These are phyloP conservation scores for Volucella inflata DNA, from an alignment of 2,888 invertebrate genomes.

Conservation along the genomic window DNA sequence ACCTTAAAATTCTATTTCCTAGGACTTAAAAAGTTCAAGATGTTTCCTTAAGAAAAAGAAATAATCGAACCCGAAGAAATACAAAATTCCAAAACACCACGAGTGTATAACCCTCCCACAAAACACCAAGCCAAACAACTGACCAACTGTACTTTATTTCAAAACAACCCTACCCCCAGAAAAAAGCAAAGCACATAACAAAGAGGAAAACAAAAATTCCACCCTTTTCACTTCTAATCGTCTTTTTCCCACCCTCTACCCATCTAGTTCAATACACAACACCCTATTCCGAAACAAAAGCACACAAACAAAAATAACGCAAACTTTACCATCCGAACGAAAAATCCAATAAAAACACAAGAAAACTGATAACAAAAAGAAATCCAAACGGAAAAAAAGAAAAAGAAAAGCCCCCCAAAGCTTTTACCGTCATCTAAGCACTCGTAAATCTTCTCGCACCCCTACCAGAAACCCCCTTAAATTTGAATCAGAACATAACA, in stretches of 20 bases:
- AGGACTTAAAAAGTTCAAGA: no score
- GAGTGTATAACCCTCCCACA: neutral
- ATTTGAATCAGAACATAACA: slow-evolving; percentile 31
- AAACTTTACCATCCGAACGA: slow-evolving; percentile 59
- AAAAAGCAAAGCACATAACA: neutral
- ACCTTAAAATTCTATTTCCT: no score
- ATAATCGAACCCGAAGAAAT: neutral
- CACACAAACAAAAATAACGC: slow-evolving; percentile 43
- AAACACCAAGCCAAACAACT: slow-evolving; percentile 7
- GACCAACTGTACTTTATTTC: slow-evolving; percentile 64
- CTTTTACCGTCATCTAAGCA: slow-evolving; percentile 34
- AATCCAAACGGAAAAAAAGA: slow-evolving; percentile 41
- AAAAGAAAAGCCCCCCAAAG: neutral
- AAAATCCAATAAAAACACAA: slow-evolving; percentile 56
- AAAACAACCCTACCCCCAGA: slow-evolving; percentile 29
- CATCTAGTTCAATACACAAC: slow-evolving; percentile 5
- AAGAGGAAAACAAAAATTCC: slow-evolving; percentile 22
- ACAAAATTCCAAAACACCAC: neutral
- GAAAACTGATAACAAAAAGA: slow-evolving; percentile 61
- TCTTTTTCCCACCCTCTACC: slow-evolving; percentile 12
- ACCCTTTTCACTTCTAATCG: slow-evolving; percentile 44
- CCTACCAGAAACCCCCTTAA: slow-evolving; percentile 25
- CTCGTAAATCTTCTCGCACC: neutral
- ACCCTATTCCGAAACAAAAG: slow-evolving; percentile 2
- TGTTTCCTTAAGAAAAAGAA: neutral